Conservation (phyloP, 2,797 vertebrate genomes). For the Phrynocephalus vlangalii region DNA sequence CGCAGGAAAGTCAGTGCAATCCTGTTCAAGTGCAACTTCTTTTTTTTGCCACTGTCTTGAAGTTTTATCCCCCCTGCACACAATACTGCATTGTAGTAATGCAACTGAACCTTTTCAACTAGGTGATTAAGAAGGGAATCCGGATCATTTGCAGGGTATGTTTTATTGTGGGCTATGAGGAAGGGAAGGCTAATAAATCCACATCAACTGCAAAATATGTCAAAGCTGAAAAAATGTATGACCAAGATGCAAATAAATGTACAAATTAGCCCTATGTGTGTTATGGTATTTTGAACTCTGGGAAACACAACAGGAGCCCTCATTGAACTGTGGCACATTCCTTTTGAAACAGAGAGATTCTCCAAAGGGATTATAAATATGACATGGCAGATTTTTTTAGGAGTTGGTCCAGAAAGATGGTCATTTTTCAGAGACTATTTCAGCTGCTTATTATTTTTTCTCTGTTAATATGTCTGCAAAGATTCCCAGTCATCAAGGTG, state of each 20-base stretch:
- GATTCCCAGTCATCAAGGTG: too few species aligned
- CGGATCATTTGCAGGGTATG: not conserved
- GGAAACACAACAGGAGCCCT: too few species aligned
- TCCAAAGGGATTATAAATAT: too few species aligned
- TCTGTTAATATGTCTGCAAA: too few species aligned
- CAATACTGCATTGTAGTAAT: conserved; percentile 14
- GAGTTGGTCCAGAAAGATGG: too few species aligned
- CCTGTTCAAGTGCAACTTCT: conserved; percentile 59
- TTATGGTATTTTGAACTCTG: not conserved
- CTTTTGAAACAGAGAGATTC: too few species aligned
- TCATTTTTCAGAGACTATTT: too few species aligned
- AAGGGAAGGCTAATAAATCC: not conserved
- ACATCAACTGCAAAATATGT: not conserved
- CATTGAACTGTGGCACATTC: too few species aligned
- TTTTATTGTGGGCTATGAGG: not conserved
- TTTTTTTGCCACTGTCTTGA: conserved; percentile 50
- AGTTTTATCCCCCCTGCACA: not conserved
- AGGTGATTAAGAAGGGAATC: conserved; percentile 17
- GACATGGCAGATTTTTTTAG: too few species aligned
- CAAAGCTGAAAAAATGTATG: not conserved
- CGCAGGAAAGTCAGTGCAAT: conserved; percentile 57
- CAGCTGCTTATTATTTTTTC: too few species aligned
- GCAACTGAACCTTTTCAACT: conserved; percentile 47
- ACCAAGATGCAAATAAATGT: not conserved
- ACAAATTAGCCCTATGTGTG: not conserved